Base-by-base conservation (phyloP, 2,113 vertebrate species). In the Gallinago undulata region DNA sequence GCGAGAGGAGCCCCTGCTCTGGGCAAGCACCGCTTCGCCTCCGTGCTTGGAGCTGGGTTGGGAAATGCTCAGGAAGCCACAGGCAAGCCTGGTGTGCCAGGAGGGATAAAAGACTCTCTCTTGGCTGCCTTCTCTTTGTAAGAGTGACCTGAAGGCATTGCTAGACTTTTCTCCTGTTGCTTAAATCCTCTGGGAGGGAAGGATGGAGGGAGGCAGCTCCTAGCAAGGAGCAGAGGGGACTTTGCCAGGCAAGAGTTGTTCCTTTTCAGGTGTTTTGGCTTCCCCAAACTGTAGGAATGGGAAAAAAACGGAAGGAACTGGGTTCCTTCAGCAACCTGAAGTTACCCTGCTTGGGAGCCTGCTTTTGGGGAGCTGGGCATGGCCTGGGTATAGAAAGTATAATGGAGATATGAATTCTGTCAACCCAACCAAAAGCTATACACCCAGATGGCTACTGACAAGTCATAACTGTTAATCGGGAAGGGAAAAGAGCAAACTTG, bases 1-100 rank as follows among this genome's bases (percentile, higher is more conserved):
- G 25, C 0, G 3, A 56, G 55, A 64, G 67, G 21, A 87, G 5
- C 14, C 39, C 19, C 13, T 63, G 80, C 13, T 3, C 3, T 7
- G 11, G 68, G 63, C 43, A 83, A 51, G 28, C 10, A 5, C 8
- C 1, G 9, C 70, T 60, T 63, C 1, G 0, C 48, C 19, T 70
- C 25, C 1, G 1, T 1, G 0, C n/a, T 45, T 1, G 1, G 28
- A 41, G 19, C 7, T 17, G 31, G 6, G 9, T 2, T 0, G 15
- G n/a, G 31, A 62, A 67, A 19, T 0, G 8, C 51, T 23, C 35
- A 27, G 35, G 45, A 19, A 90, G 21, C 27, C 31, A 60, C 53
- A 41, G 35, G 19, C 39, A 14, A 2, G 14, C 25, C 50, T 1
- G 7, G 7, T 62, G 17, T 62, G 24, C 31, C 35, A 67, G 55